Evolutionary conservation across 2,113 vertebrate species (phyloP).

Genomic region (Mohoua ochrocephala): DNA sequence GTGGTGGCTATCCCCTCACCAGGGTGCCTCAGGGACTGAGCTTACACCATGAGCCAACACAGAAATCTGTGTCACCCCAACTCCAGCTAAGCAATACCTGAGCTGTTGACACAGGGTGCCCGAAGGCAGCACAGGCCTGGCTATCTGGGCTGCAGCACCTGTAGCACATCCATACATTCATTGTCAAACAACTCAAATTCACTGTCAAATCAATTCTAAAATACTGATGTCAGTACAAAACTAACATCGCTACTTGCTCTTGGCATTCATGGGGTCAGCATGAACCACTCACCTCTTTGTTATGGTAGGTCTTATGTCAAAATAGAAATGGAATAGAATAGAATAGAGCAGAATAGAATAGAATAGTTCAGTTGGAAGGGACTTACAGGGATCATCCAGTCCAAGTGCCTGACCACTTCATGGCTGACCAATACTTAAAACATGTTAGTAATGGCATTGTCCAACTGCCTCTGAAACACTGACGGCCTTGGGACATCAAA

Average conservation of each 20-base stretch:
- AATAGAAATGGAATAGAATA: background rate
- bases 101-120: background rate
- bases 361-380: background rate
- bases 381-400: background rate
- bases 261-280: background rate
- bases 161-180: background rate
- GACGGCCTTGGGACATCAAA: background rate
- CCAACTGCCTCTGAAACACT: background rate
- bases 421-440: background rate
- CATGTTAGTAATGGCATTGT: background rate
- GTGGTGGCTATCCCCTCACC: background rate
- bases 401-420: background rate
- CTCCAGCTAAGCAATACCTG: background rate
- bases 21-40: background rate
- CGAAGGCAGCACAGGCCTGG: background rate
- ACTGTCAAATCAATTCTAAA: background rate
- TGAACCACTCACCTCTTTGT: background rate
- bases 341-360: background rate
- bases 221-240: background rate
- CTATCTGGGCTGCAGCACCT: background rate
- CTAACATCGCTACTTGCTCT: background rate
- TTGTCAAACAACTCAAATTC: background rate
- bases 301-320: background rate
- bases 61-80: background rate
- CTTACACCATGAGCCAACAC: accelerated